phyloP scores from a whole-genome alignment of 2,888 invertebrate species.

The Cheiracanthium punctorium region DNA sequence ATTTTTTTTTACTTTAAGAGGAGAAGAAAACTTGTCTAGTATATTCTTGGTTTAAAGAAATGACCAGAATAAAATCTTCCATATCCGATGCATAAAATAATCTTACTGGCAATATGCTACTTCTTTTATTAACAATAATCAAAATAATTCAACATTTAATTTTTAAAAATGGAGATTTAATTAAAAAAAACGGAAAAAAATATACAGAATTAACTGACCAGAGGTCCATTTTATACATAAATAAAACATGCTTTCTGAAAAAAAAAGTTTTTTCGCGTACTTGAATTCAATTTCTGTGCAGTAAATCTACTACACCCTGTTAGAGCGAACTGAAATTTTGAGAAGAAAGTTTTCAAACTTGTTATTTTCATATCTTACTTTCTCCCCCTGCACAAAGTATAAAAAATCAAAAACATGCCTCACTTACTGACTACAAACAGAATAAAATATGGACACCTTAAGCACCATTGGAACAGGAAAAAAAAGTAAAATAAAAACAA shows the following conservation, averaged over 20 bases:
- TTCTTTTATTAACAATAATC: no score
- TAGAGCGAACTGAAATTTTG: neutral
- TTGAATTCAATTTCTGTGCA: neutral
- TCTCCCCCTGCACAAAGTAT: neutral
- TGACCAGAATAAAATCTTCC: no score
- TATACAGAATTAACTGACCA: neutral
- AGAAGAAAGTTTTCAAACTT: slow-evolving; percentile 21
- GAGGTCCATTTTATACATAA: neutral
- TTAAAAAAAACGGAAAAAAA: neutral
- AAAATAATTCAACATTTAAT: no score
- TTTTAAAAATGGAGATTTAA: no score
- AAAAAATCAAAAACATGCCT: slow-evolving; percentile 11
- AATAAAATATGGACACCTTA: slow-evolving; percentile 62
- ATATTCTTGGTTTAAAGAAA: no score
- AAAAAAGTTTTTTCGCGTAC: neutral
- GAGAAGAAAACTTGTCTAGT: no score
- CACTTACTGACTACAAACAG: slow-evolving; percentile 10
- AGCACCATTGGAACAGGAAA: slow-evolving; percentile 13
- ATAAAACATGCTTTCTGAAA: neutral
- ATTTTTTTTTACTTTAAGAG: no score
- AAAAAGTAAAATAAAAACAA: slow-evolving; percentile 1
- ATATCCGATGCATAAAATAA: no score
- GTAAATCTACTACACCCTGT: neutral
- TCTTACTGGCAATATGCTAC: no score
- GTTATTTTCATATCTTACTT: slow-evolving; percentile 46